phyloP scores from a whole-genome alignment of 2,888 invertebrate species.

The Antitype chi region DNA sequence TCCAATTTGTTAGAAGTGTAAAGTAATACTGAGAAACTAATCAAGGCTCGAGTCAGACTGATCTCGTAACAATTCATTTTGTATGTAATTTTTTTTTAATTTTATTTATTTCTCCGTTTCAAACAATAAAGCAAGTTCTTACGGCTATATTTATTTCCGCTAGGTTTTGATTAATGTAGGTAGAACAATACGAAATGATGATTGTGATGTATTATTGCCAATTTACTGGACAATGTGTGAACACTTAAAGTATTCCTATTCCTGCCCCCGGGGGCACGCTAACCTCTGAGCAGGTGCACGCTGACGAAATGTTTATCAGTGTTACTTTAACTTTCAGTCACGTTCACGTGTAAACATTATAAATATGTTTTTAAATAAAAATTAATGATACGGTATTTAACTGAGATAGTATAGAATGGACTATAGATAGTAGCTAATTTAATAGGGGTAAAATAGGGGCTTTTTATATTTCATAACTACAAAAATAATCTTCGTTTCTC shows the following conservation, averaged over 20 bases:
- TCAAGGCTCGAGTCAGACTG: conserved; percentile 54
- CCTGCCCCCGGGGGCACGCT: background rate
- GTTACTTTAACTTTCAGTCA: conserved; percentile 62
- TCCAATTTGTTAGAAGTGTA: conserved; percentile 60
- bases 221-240: conserved; percentile 33
- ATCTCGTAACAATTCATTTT: conserved; percentile 63
- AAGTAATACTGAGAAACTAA: conserved; percentile 67
- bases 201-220: conserved; percentile 28
- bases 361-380: conserved; percentile 69
- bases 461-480: conserved; percentile 75
- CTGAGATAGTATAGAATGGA: conserved; percentile 84
- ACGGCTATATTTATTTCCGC: conserved; percentile 55
- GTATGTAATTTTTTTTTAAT: conserved; percentile 42
- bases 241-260: conserved; percentile 34
- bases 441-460: conserved; percentile 86
- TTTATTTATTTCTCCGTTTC: conserved; percentile 47
- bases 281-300: conserved; percentile 9
- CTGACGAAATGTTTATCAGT: conserved; percentile 55
- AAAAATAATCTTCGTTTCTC: conserved; percentile 58
- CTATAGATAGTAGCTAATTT: conserved; percentile 87
- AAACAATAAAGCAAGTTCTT: conserved; percentile 49
- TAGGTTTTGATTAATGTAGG: conserved; percentile 50
- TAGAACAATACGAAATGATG: conserved; percentile 27
- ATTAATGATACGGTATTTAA: conserved; percentile 79
- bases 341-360: conserved; percentile 62